Evolutionary conservation across 2,888 invertebrate genomes (phyloP).

Genomic region (Spilarctia lutea): DNA sequence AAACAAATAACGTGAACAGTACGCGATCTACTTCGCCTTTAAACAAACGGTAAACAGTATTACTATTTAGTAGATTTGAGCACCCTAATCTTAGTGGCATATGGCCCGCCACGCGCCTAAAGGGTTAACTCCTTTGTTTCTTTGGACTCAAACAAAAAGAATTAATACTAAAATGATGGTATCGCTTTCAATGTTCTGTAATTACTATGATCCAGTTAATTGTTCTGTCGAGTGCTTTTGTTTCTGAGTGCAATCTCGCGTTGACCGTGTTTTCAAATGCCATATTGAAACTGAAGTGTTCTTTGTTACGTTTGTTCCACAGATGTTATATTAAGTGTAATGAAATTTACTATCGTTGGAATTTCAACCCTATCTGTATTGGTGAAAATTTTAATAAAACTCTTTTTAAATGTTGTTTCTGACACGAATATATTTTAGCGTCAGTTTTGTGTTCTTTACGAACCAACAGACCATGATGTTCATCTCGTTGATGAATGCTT

Average conservation of each 20-base stretch:
- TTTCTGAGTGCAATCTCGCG: slow-evolving; percentile 74
- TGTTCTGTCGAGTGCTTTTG: slow-evolving; percentile 75
- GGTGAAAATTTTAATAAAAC: slow-evolving; percentile 43
- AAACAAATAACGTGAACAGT: slow-evolving; percentile 41
- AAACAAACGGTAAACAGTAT: slow-evolving; percentile 56
- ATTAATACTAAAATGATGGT: slow-evolving; percentile 75
- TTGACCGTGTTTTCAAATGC: slow-evolving; percentile 81
- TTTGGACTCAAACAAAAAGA: slow-evolving; percentile 64
- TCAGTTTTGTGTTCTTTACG: slow-evolving; percentile 57
- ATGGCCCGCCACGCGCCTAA: slow-evolving; percentile 78
- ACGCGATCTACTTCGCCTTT: slow-evolving; percentile 43
- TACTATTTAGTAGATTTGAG: slow-evolving; percentile 51
- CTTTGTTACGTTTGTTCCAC: slow-evolving; percentile 59
- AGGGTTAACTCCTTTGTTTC: slow-evolving; percentile 78
- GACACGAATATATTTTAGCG: slow-evolving; percentile 48
- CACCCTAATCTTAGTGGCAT: slow-evolving; percentile 66
- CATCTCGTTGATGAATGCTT: slow-evolving; percentile 64
- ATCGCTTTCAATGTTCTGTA: slow-evolving; percentile 81
- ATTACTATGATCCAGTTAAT: slow-evolving; percentile 84
- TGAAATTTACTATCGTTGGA: slow-evolving; percentile 40
- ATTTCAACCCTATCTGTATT: slow-evolving; percentile 47
- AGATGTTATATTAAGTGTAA: slow-evolving; percentile 53
- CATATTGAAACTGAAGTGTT: slow-evolving; percentile 78
- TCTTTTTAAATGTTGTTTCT: too few species aligned
- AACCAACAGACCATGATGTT: slow-evolving; percentile 61